Percentiles rank a stretch among this genome's conserved stretches.
phyloP scores from a whole-genome alignment of 2,888 invertebrate species.

The Stenichneumon culpator region DNA sequence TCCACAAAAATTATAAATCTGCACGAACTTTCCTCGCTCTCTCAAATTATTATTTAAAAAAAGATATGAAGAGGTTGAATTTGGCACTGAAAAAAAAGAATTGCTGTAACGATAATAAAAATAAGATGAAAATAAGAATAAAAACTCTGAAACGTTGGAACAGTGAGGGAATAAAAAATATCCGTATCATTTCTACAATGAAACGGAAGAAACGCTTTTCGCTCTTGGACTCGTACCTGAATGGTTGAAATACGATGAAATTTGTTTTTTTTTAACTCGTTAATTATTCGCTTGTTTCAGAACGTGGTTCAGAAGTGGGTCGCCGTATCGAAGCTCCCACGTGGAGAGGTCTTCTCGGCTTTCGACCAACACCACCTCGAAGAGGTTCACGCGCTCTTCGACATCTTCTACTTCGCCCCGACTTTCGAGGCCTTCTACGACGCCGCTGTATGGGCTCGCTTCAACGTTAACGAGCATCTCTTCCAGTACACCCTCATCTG shows the following conservation, averaged over 20 bases:
- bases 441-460: slow-evolving; percentile 87
- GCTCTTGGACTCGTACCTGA: not conserved
- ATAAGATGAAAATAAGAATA: no score
- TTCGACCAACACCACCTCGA: slow-evolving; percentile 83
- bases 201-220: not conserved
- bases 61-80: no score
- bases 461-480: slow-evolving; percentile 88
- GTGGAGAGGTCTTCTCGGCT: slow-evolving; percentile 81
- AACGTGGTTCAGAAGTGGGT: slow-evolving; percentile 86
- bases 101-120: no score
- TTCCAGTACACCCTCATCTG: slow-evolving; percentile 88
- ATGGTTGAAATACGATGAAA: slow-evolving; percentile 81
- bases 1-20: no score
- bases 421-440: slow-evolving; percentile 88
- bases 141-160: no score
- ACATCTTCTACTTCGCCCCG: slow-evolving; percentile 87
- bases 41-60: no score
- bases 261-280: slow-evolving; percentile 77
- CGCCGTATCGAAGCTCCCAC: slow-evolving; percentile 78
- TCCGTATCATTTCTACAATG: not conserved
- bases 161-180: no score
- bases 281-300: slow-evolving; percentile 83
- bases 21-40: no score
- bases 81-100: no score
- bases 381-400: slow-evolving; percentile 87